Evolutionary conservation across 2,797 vertebrate genomes (phyloP).

Genomic region (Antennarius maculatus): DNA sequence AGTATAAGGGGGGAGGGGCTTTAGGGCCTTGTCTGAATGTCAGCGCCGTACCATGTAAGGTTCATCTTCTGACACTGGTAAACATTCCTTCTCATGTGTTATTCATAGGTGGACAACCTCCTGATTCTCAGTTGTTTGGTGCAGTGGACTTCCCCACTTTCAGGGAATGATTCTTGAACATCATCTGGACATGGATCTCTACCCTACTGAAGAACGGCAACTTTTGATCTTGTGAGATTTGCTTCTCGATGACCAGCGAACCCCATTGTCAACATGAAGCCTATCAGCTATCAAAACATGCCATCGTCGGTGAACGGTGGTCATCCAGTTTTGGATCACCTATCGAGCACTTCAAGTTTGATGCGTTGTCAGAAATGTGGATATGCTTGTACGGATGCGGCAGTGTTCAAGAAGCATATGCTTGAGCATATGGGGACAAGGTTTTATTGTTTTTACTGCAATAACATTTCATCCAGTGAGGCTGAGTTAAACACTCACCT

Average conservation of each 20-base stretch:
- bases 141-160: neutral
- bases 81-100: neutral
- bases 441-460: conserved; percentile 92
- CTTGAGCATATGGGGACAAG: conserved; percentile 87
- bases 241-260: conserved; percentile 48
- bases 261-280: conserved; percentile 60
- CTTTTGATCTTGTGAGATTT: conserved; percentile 19
- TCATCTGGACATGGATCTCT: conserved; percentile 35
- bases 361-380: conserved; percentile 90
- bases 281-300: conserved; percentile 63
- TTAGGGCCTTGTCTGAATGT: conserved; percentile 27
- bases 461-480: conserved; percentile 87
- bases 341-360: conserved; percentile 44
- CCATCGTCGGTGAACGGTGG: conserved; percentile 43
- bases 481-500: conserved; percentile 90
- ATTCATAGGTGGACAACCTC: conserved; percentile 21
- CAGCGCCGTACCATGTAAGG: neutral
- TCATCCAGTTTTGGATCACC: conserved; percentile 46
- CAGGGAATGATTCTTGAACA: neutral
- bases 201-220: conserved; percentile 7
- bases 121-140: neutral
- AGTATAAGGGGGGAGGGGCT: conserved; percentile 52
- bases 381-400: conserved; percentile 86
- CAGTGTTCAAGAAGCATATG: conserved; percentile 85
- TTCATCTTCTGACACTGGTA: neutral